A percentile compares a stretch with the other conserved stretches of the same genome.
Evolutionary conservation across 1,140 invertebrate genomes (phyloP).

Genomic region (Microplitis demolitor): DNA sequence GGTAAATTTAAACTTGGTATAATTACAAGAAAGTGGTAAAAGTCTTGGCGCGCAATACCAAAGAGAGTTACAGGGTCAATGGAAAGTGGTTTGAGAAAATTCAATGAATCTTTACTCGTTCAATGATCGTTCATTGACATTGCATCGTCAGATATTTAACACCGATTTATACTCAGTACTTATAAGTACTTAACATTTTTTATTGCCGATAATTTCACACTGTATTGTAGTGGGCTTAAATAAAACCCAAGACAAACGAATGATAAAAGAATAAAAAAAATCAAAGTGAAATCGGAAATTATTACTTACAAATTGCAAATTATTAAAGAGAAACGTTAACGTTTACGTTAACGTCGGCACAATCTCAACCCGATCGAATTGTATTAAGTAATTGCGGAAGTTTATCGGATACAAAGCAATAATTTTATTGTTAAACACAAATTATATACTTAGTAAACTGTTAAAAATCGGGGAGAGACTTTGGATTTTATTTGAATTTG

Average conservation of each 20-base stretch:
- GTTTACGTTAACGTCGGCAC: no score
- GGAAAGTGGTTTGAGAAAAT: conserved; percentile 22
- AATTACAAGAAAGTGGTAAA: neutral
- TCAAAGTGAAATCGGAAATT: conserved; percentile 24
- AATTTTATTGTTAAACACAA: neutral
- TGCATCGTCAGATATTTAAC: neutral
- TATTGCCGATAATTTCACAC: no score
- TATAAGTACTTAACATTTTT: no score
- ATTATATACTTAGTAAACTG: neutral
- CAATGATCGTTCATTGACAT: conserved; percentile 15
- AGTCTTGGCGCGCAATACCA: neutral
- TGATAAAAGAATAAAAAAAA: no score
- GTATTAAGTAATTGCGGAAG: conserved; percentile 10
- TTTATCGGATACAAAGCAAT: neutral
- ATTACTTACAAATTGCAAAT: neutral
- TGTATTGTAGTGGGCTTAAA: no score
- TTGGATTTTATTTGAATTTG: no score
- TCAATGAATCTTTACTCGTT: conserved; percentile 6
- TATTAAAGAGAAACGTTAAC: conserved; percentile 3
- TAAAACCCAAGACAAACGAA: no score
- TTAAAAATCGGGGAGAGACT: no score
- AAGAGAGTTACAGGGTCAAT: neutral
- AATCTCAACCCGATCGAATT: neutral
- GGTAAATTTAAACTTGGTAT: no score
- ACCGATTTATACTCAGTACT: neutral